A percentile compares a stretch with the other conserved stretches of the same genome.
phyloP scores from a whole-genome alignment of 1,140 invertebrate genomes.

The Spodoptera litura region DNA sequence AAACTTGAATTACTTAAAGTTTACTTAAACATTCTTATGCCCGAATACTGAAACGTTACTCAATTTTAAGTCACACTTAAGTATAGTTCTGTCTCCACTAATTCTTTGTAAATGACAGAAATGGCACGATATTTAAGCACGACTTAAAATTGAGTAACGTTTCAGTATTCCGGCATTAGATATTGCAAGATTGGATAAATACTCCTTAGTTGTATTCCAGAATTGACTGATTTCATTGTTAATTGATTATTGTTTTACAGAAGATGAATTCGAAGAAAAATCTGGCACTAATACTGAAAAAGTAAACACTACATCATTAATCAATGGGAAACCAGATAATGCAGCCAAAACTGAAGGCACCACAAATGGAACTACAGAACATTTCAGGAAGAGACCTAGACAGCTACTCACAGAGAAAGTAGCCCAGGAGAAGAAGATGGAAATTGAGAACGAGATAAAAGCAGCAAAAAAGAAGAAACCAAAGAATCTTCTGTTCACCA shows the following conservation, averaged over 20 bases:
- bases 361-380: constrained; percentile 2
- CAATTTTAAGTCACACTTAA: too few species aligned
- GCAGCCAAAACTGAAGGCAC: constrained; percentile 2
- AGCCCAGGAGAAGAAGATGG: constrained; percentile 77
- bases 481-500: constrained; percentile 83
- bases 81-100: too few species aligned
- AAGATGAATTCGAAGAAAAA: constrained; percentile 74
- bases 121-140: too few species aligned
- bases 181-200: too few species aligned
- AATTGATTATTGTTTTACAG: constrained; percentile 58
- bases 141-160: too few species aligned
- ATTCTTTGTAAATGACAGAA: too few species aligned
- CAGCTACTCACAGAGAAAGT: constrained; percentile 78
- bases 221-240: constrained; percentile 7
- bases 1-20: not conserved
- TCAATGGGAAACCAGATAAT: constrained; percentile 12
- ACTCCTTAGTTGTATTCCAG: too few species aligned
- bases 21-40: too few species aligned
- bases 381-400: constrained; percentile 63
- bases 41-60: too few species aligned
- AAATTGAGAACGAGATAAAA: constrained; percentile 81
- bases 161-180: too few species aligned
- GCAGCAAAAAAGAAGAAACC: constrained; percentile 79
- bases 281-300: not conserved
- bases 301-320: not conserved